Conservation (phyloP, 2,113 vertebrate species). For the Antigone vipio region DNA sequence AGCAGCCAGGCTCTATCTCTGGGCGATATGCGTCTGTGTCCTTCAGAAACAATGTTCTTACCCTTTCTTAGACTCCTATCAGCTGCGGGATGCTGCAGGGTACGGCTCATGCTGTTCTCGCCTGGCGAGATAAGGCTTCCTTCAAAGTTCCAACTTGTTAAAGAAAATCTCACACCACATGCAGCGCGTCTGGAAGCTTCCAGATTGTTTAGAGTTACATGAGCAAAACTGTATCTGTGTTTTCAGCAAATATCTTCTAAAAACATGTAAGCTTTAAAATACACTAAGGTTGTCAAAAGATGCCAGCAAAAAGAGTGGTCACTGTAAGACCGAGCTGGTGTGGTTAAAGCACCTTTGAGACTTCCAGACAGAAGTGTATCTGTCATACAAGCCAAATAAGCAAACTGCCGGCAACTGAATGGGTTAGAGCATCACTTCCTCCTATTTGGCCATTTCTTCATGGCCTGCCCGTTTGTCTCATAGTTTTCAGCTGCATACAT, state of each 20-base stretch:
- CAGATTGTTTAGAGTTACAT: neutral
- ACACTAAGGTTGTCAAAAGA: neutral
- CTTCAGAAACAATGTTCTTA: neutral
- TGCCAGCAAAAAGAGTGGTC: neutral
- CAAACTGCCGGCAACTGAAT: neutral
- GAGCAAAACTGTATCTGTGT: neutral
- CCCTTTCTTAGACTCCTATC: neutral
- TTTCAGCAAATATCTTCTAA: slow-evolving; percentile 5
- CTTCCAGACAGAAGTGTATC: neutral
- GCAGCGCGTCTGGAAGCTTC: neutral
- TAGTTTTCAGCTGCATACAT: neutral
- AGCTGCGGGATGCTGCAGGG: neutral
- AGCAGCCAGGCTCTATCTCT: neutral
- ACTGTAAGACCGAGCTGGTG: neutral
- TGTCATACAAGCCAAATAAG: neutral
- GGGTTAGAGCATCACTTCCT: neutral
- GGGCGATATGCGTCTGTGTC: neutral
- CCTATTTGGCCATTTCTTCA: neutral
- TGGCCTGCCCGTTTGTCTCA: neutral
- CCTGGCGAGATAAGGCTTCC: slow-evolving; percentile 1
- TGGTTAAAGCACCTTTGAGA: neutral
- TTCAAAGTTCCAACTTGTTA: neutral
- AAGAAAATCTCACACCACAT: neutral
- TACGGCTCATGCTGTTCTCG: neutral
- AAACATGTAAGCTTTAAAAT: neutral